Conservation (phyloP, 2,113 vertebrate species). For the Neogale vison region DNA sequence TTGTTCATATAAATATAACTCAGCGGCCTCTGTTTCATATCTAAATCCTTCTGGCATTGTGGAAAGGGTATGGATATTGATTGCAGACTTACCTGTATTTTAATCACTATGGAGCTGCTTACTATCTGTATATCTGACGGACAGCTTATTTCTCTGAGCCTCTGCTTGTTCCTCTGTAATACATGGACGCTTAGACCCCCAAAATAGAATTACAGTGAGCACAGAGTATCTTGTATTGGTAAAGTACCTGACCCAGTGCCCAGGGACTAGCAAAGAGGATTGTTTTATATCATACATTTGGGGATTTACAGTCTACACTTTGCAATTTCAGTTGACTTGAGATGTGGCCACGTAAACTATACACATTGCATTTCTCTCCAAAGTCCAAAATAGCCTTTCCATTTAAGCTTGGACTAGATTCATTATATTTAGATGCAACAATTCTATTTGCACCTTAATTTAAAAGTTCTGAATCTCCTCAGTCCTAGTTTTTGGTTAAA, state of each 20-base stretch:
- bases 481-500: constrained; percentile 46
- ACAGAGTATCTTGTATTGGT: neutral
- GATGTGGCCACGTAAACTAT: neutral
- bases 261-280: neutral
- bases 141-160: neutral
- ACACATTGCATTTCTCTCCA: neutral
- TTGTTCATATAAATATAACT: neutral
- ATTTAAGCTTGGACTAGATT: neutral
- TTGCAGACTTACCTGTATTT: neutral
- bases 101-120: neutral
- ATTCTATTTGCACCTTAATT: constrained; percentile 24
- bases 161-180: constrained; percentile 26
- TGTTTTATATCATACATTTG: neutral
- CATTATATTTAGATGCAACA: neutral
- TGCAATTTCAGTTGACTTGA: neutral
- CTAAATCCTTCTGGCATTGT: neutral
- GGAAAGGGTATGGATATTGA: constrained; percentile 2
- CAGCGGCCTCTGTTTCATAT: neutral
- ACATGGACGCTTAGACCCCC: neutral
- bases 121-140: neutral
- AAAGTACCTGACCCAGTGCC: neutral
- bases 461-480: constrained; percentile 3
- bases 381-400: constrained; percentile 3
- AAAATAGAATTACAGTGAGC: neutral
- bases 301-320: neutral